These are phyloP conservation scores for Rhyacophila brunnea DNA, from an alignment of 1,140 invertebrate species.

Conservation along the genomic window DNA sequence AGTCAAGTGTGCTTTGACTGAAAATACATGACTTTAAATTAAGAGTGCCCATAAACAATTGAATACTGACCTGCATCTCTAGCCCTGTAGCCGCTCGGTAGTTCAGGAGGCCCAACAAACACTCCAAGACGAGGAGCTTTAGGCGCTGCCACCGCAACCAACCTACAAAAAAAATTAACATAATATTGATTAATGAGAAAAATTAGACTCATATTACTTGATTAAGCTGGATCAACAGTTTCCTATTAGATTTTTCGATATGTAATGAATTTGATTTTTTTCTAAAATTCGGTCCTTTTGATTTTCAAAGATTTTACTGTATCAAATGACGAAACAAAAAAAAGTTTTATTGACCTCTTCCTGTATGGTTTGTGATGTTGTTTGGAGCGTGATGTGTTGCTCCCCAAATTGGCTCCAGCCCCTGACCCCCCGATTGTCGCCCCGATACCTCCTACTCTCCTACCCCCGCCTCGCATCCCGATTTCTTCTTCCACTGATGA, in stretches of 20 bases:
- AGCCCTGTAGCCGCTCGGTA: conserved; percentile 50
- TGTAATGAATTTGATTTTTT: too few species aligned
- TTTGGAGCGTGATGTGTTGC: too few species aligned
- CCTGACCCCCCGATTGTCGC: conserved; percentile 69
- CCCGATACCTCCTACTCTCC: conserved; percentile 39
- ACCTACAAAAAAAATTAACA: conserved; percentile 32
- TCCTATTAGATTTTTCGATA: too few species aligned
- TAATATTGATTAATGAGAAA: too few species aligned
- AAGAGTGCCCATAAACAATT: neutral
- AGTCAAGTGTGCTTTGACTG: too few species aligned
- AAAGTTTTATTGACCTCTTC: conserved; percentile 23
- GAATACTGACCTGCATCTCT: conserved; percentile 32
- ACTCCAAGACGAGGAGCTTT: conserved; percentile 69
- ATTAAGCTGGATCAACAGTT: too few species aligned
- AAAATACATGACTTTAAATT: too few species aligned
- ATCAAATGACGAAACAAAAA: too few species aligned
- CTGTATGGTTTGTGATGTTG: conserved; percentile 30
- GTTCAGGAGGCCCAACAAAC: conserved; percentile 55
- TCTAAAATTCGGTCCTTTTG: too few species aligned
- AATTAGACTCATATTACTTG: too few species aligned
- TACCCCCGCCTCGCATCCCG: conserved; percentile 62
- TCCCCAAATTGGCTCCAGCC: conserved; percentile 54
- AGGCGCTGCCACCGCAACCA: conserved; percentile 77
- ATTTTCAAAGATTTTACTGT: too few species aligned
- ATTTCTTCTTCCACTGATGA: conserved; percentile 73